phyloP scores from a whole-genome alignment of 1,140 invertebrate species.

The Penaeus japonicus region DNA sequence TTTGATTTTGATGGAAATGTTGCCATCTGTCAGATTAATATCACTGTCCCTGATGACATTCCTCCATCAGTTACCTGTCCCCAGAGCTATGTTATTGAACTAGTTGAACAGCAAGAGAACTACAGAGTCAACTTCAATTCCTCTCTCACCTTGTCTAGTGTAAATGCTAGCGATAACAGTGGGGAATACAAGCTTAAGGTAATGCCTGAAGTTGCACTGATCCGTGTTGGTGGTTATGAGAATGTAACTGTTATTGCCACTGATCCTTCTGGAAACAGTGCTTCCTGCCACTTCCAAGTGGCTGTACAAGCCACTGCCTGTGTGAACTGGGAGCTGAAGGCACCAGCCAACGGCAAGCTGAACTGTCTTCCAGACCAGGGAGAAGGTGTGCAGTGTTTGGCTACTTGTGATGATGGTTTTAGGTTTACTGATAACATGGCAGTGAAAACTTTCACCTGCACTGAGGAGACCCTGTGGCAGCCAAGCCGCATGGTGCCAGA shows the following conservation, averaged over 20 bases:
- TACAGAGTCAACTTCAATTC: conserved; percentile 94
- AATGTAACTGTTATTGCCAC: conserved; percentile 92
- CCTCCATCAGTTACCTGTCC: conserved; percentile 93
- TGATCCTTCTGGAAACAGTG: conserved; percentile 89
- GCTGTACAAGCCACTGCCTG: conserved; percentile 92
- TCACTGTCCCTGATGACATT: conserved; percentile 88
- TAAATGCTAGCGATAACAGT: conserved; percentile 88
- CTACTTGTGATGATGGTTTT: conserved; percentile 88
- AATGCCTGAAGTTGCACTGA: conserved; percentile 83
- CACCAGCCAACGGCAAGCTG: conserved; percentile 85
- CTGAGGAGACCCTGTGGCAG: conserved; percentile 78
- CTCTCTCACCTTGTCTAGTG: conserved; percentile 83
- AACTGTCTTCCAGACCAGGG: conserved; percentile 76
- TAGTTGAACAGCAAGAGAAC: conserved; percentile 87
- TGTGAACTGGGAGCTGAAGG: conserved; percentile 90
- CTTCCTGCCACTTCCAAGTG: conserved; percentile 92
- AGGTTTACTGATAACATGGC: conserved; percentile 90
- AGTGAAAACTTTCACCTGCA: conserved; percentile 85
- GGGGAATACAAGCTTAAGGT: conserved; percentile 77
- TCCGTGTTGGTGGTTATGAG: conserved; percentile 89
- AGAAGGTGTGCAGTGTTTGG: conserved; percentile 85
- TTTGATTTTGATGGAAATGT: conserved; percentile 97
- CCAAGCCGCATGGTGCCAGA: conserved; percentile 89
- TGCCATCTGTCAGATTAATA: conserved; percentile 95
- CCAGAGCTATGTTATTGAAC: conserved; percentile 93